Evolutionary conservation across 53 echinoderm and acorn worm genomes (phyloP).

Genomic region (Echinarachnius parma): DNA sequence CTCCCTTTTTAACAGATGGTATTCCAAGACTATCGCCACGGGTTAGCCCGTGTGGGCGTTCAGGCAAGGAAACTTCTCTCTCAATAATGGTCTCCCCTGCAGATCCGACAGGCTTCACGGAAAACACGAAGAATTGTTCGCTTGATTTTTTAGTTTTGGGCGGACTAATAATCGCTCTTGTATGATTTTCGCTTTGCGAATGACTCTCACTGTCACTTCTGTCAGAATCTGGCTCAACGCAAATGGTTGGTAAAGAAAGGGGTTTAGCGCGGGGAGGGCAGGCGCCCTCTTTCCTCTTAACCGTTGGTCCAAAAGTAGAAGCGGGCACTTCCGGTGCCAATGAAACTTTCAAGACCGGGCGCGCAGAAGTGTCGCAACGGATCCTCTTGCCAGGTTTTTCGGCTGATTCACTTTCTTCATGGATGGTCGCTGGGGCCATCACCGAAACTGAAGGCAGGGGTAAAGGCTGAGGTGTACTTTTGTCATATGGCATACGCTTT

Average conservation of each 20-base stretch:
- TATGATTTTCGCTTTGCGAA: neutral
- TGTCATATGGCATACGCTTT: neutral
- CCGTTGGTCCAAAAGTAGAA: no score
- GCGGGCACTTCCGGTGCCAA: no score
- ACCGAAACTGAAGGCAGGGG: constrained; percentile 34
- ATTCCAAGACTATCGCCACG: constrained; percentile 67
- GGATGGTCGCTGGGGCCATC: constrained; percentile 47
- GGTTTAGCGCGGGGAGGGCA: no score
- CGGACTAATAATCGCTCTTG: neutral
- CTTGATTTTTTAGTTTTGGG: neutral
- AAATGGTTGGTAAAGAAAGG: constrained; percentile 11
- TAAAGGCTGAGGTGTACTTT: constrained; percentile 3
- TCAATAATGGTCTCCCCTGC: neutral
- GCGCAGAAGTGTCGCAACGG: no score
- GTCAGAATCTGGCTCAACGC: constrained; percentile 30
- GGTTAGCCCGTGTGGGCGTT: neutral
- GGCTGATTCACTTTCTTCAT: constrained; percentile 30
- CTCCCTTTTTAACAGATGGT: constrained; percentile 60
- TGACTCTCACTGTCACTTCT: constrained; percentile 37
- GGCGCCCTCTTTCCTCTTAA: no score
- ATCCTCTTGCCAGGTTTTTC: no score
- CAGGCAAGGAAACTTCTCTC: neutral
- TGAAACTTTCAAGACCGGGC: no score
- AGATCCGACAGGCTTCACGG: constrained; percentile 4
- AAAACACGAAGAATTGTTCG: constrained; percentile 12